phyloP scores from a whole-genome alignment of 92 coral and sea anemone species.

The Phenganax marumi region DNA sequence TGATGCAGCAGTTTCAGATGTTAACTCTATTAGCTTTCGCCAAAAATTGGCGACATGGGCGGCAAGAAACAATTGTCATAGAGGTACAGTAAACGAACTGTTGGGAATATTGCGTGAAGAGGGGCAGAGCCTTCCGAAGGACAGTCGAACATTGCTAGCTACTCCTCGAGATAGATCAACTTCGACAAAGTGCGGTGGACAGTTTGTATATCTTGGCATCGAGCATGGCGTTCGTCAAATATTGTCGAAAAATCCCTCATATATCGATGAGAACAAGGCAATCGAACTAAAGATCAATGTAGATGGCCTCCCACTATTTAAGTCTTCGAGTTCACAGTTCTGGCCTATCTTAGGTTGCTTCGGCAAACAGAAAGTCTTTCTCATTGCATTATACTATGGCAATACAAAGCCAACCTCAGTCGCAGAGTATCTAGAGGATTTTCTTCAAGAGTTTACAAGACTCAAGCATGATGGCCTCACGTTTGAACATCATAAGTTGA shows the following conservation, averaged over 20 bases:
- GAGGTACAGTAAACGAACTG: neutral
- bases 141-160: neutral
- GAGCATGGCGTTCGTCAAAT: neutral
- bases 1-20: neutral
- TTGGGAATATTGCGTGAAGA: neutral
- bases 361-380: neutral
- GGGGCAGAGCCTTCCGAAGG: conserved; percentile 8
- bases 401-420: neutral
- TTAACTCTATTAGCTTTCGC: neutral
- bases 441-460: neutral
- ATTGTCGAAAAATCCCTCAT: neutral
- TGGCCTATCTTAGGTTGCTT: conserved; percentile 26
- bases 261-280: too few species aligned
- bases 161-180: neutral
- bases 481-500: neutral
- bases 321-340: neutral
- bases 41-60: neutral
- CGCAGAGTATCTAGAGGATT: neutral
- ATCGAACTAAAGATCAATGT: neutral
- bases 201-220: neutral
- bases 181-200: too few species aligned
- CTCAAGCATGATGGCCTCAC: neutral
- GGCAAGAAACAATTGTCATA: neutral
- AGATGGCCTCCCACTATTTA: conserved; percentile 17
- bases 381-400: conserved; percentile 5